phyloP scores from a whole-genome alignment of 2,888 invertebrate genomes.

The Adelphocoris suturalis region DNA sequence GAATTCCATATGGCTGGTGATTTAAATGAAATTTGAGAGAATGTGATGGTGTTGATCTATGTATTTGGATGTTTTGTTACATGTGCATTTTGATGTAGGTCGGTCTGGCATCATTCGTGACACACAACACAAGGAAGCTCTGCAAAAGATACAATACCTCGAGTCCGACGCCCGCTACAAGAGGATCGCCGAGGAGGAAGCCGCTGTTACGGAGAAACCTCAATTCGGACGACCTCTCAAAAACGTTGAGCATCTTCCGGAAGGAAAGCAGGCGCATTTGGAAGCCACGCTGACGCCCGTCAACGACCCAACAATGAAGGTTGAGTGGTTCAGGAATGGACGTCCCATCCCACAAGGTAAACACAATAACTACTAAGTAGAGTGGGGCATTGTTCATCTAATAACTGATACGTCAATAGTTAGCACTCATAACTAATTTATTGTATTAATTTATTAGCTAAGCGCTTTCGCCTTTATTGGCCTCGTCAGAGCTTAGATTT shows the following conservation, averaged over 20 bases:
- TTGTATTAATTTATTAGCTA: too few species aligned
- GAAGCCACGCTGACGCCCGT: constrained; percentile 97
- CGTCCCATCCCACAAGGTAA: constrained; percentile 90
- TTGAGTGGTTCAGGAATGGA: constrained; percentile 99
- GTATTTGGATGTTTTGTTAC: too few species aligned
- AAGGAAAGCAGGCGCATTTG: constrained; percentile 93
- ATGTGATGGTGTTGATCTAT: too few species aligned
- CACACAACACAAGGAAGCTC: constrained; percentile 94
- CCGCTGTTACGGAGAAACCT: constrained; percentile 89
- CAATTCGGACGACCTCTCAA: constrained; percentile 93
- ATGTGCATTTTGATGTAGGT: constrained; percentile 79
- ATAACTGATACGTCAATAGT: too few species aligned
- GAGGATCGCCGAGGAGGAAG: constrained; percentile 86
- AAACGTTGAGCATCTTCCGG: constrained; percentile 89
- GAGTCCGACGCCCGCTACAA: constrained; percentile 91
- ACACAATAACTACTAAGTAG: background rate
- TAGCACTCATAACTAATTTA: too few species aligned
- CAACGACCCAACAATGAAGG: constrained; percentile 98
- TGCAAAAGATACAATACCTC: constrained; percentile 94
- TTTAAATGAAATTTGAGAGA: too few species aligned
- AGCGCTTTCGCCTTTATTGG: too few species aligned
- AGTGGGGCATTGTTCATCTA: too few species aligned
- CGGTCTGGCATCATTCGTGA: constrained; percentile 92
- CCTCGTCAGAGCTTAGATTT: too few species aligned
- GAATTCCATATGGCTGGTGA: too few species aligned